Evolutionary conservation across 2,888 invertebrate species (phyloP).

Genomic region (Sipha maydis): DNA sequence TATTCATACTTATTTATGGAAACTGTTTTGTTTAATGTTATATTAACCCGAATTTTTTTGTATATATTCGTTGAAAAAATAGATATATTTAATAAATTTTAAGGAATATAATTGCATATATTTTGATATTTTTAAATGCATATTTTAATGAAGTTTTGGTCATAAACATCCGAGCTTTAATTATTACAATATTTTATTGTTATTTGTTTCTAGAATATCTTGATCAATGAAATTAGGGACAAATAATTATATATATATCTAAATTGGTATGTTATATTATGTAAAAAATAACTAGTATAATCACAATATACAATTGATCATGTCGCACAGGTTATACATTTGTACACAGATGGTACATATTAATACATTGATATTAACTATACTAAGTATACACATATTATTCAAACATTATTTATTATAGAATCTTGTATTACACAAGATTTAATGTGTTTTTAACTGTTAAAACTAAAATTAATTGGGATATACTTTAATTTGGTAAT

Average conservation of each 20-base stretch:
- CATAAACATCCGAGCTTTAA: too few species aligned
- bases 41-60: too few species aligned
- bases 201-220: neutral
- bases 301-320: neutral
- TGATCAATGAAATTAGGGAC: neutral
- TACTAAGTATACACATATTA: neutral
- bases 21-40: too few species aligned
- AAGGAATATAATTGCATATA: too few species aligned
- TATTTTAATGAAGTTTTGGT: too few species aligned
- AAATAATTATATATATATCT: too few species aligned
- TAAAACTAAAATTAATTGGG: conserved; percentile 22
- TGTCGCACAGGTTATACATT: neutral
- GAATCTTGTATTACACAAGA: neutral
- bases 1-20: too few species aligned
- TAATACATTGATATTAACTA: neutral
- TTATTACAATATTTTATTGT: neutral
- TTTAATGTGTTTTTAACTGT: neutral
- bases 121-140: too few species aligned
- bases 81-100: too few species aligned
- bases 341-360: neutral
- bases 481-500: conserved; percentile 9
- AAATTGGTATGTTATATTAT: too few species aligned
- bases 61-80: too few species aligned
- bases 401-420: neutral
- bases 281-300: too few species aligned